phyloP scores from a whole-genome alignment of 2,888 invertebrate species.

The Polymixis lichenea region DNA sequence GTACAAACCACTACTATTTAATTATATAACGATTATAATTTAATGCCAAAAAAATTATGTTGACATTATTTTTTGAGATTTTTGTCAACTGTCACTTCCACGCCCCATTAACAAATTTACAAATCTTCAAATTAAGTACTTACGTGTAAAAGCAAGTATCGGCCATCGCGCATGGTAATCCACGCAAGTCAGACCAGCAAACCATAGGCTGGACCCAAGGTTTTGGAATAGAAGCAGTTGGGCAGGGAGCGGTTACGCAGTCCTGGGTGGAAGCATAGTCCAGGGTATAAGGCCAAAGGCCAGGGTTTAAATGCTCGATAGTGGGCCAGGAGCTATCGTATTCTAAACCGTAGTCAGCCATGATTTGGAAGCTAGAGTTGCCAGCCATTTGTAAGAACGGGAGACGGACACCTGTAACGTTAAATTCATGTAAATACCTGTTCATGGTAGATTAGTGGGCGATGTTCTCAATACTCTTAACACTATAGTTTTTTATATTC shows the following conservation, averaged over 20 bases:
- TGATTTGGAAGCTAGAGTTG: slow-evolving; percentile 90
- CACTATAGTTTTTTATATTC: not conserved
- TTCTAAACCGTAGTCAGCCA: slow-evolving; percentile 84
- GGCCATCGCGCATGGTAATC: slow-evolving; percentile 89
- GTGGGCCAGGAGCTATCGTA: slow-evolving; percentile 93
- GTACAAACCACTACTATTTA: not conserved
- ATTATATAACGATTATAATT: not conserved
- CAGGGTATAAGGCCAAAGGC: slow-evolving; percentile 93
- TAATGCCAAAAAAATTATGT: not conserved
- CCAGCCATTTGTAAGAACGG: slow-evolving; percentile 91
- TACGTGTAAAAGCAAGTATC: slow-evolving; percentile 88
- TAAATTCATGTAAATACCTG: not conserved
- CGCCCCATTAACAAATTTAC: too few relatives aligned
- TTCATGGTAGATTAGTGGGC: not conserved
- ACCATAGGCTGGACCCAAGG: slow-evolving; percentile 93
- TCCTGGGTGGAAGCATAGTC: slow-evolving; percentile 91
- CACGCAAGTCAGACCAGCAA: slow-evolving; percentile 86
- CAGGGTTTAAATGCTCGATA: slow-evolving; percentile 77
- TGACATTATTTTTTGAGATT: too few relatives aligned
- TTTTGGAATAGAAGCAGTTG: slow-evolving; percentile 89
- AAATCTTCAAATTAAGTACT: slow-evolving; percentile 66
- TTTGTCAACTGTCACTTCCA: not conserved
- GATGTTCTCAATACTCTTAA: too few relatives aligned
- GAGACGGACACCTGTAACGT: slow-evolving; percentile 84
- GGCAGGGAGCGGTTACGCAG: slow-evolving; percentile 90